These are phyloP conservation scores for Xylota segnis DNA, from an alignment of 2,888 invertebrate genomes.

Conservation along the genomic window DNA sequence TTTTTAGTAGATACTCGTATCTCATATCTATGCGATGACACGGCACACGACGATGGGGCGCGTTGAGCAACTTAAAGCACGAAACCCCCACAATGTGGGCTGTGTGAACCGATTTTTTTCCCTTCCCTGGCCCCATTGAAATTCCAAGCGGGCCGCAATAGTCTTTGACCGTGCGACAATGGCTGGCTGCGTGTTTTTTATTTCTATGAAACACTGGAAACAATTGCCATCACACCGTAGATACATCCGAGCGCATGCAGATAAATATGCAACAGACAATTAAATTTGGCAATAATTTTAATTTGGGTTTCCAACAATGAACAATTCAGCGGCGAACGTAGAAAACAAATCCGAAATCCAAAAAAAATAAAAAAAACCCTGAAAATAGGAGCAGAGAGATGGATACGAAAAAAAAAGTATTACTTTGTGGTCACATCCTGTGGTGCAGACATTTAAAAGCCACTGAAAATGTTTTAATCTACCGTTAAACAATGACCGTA, in stretches of 20 bases:
- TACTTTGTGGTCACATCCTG: conserved; percentile 55
- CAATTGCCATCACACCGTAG: conserved; percentile 21
- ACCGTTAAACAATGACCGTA: conserved; percentile 38
- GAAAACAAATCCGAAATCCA: not conserved
- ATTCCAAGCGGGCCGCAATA: conserved; percentile 47
- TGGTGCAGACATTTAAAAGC: conserved; percentile 39
- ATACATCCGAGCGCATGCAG: conserved; percentile 35
- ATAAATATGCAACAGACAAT: conserved; percentile 68
- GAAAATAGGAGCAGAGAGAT: not conserved
- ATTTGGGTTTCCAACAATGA: conserved; percentile 17
- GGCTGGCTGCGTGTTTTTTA: conserved; percentile 14
- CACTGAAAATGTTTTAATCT: conserved; percentile 50
- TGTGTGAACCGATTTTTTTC: conserved; percentile 53
- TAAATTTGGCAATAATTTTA: conserved; percentile 64
- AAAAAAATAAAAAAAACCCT: conserved; percentile 3
- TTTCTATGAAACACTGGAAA: conserved; percentile 36
- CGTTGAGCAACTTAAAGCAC: conserved; percentile 44
- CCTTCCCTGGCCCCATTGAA: conserved; percentile 39
- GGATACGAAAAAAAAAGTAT: conserved; percentile 25
- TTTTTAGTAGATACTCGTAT: conserved; percentile 17
- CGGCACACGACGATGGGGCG: not conserved
- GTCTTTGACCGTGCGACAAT: conserved; percentile 58
- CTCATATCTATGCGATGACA: not conserved
- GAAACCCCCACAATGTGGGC: conserved; percentile 51
- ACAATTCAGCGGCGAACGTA: not conserved